Evolutionary conservation across 2,888 invertebrate genomes (phyloP).

Genomic region (Hoplodrina blanda): DNA sequence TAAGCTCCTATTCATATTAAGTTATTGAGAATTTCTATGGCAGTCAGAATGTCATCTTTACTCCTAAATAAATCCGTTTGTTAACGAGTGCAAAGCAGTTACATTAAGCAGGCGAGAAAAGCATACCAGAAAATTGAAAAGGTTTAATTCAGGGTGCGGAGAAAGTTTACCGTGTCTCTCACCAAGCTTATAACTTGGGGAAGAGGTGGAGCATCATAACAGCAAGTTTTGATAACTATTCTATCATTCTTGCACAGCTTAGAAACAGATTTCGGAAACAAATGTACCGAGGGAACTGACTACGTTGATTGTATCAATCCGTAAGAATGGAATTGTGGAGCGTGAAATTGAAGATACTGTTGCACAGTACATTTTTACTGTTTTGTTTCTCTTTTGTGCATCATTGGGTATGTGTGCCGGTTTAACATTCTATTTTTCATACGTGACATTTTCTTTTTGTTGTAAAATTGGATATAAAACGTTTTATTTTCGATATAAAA

Average conservation of each 20-base stretch:
- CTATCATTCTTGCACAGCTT: constrained; percentile 28
- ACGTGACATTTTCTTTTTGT: constrained; percentile 45
- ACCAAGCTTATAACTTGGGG: constrained; percentile 33
- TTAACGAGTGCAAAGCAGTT: constrained; percentile 10
- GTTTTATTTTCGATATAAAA: constrained; percentile 13
- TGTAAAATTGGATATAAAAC: constrained; percentile 9
- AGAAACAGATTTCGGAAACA: constrained; percentile 37
- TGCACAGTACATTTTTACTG: constrained; percentile 67
- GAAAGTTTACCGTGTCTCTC: constrained; percentile 30
- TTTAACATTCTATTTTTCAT: constrained; percentile 60
- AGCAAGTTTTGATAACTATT: constrained; percentile 45
- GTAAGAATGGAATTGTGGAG: constrained; percentile 62
- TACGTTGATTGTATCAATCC: constrained; percentile 50
- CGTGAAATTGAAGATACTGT: constrained; percentile 75
- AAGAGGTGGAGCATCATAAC: constrained; percentile 7
- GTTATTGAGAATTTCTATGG: no score
- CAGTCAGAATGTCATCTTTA: background rate
- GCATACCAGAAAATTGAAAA: constrained; percentile 8
- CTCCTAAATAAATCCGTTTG: background rate
- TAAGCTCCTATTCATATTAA: background rate
- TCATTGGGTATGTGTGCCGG: constrained; percentile 72
- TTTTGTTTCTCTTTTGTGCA: constrained; percentile 72
- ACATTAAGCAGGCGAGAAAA: background rate
- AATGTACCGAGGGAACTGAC: constrained; percentile 39
- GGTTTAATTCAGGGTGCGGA: background rate